Evolutionary conservation across 2,113 vertebrate genomes (phyloP), one percentile per base, ranked within the genome.

Genomic region (Pseudopodoces humilis): DNA sequence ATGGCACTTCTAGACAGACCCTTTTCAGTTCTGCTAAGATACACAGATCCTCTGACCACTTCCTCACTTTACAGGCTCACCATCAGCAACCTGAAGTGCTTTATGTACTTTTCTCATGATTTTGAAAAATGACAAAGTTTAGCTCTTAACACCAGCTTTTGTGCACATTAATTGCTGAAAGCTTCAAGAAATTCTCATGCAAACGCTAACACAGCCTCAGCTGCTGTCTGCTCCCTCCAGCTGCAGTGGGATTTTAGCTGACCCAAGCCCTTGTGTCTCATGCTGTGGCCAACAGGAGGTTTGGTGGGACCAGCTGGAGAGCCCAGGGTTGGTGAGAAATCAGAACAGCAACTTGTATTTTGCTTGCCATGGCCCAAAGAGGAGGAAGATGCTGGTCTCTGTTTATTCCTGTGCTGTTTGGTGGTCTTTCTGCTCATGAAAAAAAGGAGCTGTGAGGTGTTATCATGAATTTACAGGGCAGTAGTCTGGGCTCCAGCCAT

Each of bases 1-100:
- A 88, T 59, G 62, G 67, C 25, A 41, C 27, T 93, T 83, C 28
- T 55, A 71, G 62, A 83, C 59, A 76, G 83, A 80, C 44, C n/a
- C 41, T 21, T 74, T 83, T 59, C 44, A 50, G n/a, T 86, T 83
- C 43, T 72, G 67, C 55, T 75, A 60, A 62, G 25, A 55, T 69
- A n/a, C 4, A 41, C 30, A 31, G 30, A n/a, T 71, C 37, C 30
- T 84, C 25, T 56, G 31, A 65, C 24, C 13, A 24, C 55, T 86
- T 84, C 53, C 52, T 70, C 43, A 5, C 43, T 86, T 74, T 13
- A 44, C 20, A 65, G 46, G 31, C 55, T 93, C n/a, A 28, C 47
- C 25, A 86, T 39, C 56, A 89, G 74, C 43, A n/a, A 35, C 70
- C 37, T 39, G 41, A 86, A 58, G 15, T 37, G 10, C 41, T 39